Conservation (phyloP, 2,113 vertebrate species). For the Acinonyx jubatus region DNA sequence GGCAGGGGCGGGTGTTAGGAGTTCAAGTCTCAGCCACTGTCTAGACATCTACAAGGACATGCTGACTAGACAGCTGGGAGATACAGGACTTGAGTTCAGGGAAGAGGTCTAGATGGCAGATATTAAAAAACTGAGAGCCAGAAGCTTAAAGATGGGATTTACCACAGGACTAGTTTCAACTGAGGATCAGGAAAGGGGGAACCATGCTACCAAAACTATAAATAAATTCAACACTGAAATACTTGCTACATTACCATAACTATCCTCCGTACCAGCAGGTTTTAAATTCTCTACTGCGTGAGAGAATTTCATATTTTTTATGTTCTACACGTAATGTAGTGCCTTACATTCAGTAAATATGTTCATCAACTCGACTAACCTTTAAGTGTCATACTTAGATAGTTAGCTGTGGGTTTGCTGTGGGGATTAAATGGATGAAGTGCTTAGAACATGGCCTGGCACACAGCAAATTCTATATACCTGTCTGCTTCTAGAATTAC, state of each 20-base stretch:
- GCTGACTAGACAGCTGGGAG: slow-evolving; percentile 13
- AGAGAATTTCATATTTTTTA: slow-evolving; percentile 22
- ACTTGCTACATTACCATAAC: slow-evolving; percentile 10
- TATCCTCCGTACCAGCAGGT: background rate
- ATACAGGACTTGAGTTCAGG: background rate
- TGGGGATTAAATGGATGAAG: slow-evolving; percentile 39
- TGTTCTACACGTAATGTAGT: slow-evolving; percentile 2
- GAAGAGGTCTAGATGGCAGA: background rate
- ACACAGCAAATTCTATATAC: background rate
- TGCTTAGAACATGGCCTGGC: slow-evolving; percentile 14
- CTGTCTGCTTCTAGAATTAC: background rate
- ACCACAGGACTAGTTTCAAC: slow-evolving; percentile 33
- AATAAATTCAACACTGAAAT: slow-evolving; percentile 34
- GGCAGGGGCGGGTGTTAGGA: background rate
- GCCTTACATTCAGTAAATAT: slow-evolving; percentile 13
- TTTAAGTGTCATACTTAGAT: slow-evolving; percentile 38
- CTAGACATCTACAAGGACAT: slow-evolving; percentile 37
- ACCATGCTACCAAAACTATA: slow-evolving; percentile 19
- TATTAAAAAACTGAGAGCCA: slow-evolving; percentile 41
- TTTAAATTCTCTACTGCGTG: slow-evolving; percentile 25
- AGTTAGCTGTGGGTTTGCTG: slow-evolving; percentile 34
- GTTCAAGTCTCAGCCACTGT: background rate
- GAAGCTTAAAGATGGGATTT: slow-evolving; percentile 37
- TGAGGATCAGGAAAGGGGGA: slow-evolving; percentile 34
- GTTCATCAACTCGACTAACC: slow-evolving; percentile 8